These are phyloP conservation scores for Syritta pipiens DNA, from an alignment of 2,888 invertebrate genomes.

Conservation along the genomic window DNA sequence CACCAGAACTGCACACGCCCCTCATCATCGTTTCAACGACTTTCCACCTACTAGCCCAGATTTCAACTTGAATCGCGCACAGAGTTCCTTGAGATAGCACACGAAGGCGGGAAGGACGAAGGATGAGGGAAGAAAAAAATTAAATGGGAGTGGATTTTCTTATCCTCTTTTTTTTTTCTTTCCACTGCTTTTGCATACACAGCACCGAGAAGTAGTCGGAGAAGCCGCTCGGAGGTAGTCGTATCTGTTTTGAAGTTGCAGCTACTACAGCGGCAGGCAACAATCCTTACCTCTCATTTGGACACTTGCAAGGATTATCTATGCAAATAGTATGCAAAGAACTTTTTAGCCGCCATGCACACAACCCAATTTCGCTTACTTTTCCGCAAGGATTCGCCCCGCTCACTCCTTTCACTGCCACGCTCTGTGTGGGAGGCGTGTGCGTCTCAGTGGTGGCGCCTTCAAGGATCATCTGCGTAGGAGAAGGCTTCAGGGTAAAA, in stretches of 20 bases:
- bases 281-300: slow-evolving; percentile 33
- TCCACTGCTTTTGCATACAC: not conserved
- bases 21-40: slow-evolving; percentile 47
- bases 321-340: slow-evolving; percentile 52
- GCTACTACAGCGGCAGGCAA: slow-evolving; percentile 18
- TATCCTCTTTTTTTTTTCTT: not conserved
- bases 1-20: slow-evolving; percentile 19
- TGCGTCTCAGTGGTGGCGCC: not conserved
- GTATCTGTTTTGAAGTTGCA: slow-evolving; percentile 40
- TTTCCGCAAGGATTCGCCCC: slow-evolving; percentile 17
- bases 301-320: slow-evolving; percentile 28
- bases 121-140: not conserved
- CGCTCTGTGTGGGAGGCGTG: not conserved
- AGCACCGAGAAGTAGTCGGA: slow-evolving; percentile 1
- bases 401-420: not conserved
- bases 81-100: slow-evolving; percentile 42
- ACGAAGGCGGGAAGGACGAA: slow-evolving; percentile 14
- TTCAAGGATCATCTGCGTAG: slow-evolving; percentile 35
- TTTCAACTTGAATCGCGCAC: slow-evolving; percentile 38
- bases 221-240: slow-evolving; percentile 13
- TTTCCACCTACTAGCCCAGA: slow-evolving; percentile 65
- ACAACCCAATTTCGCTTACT: slow-evolving; percentile 38
- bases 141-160: slow-evolving; percentile 4
- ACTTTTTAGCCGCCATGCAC: slow-evolving; percentile 39
- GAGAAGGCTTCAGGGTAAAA: slow-evolving; percentile 31